phyloP scores from a whole-genome alignment of 2,113 vertebrate species.

The Nesogale talazaci region DNA sequence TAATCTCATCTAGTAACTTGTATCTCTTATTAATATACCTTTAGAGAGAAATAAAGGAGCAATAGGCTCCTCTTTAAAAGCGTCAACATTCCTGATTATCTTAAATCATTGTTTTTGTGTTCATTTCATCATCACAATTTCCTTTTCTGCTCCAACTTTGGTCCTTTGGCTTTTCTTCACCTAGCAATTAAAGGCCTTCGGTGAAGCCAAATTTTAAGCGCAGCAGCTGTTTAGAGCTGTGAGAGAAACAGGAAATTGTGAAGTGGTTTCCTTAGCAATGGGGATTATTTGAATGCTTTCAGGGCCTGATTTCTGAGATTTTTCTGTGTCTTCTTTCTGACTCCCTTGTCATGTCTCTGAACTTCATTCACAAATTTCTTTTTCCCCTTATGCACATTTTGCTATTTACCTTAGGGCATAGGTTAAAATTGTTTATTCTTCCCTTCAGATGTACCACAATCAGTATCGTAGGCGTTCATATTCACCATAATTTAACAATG shows the following conservation, averaged over 20 bases:
- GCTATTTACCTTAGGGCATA: neutral
- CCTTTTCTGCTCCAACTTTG: neutral
- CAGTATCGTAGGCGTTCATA: neutral
- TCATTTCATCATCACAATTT: constrained; percentile 30
- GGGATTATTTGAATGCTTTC: neutral
- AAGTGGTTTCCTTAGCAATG: constrained; percentile 75
- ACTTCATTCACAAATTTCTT: constrained; percentile 40
- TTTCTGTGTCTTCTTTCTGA: constrained; percentile 18
- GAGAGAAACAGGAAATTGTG: constrained; percentile 47
- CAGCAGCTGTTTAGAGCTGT: constrained; percentile 50
- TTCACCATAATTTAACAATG: neutral
- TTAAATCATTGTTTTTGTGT: neutral
- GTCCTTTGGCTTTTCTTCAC: constrained; percentile 48
- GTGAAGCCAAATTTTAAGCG: constrained; percentile 49
- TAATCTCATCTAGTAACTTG: neutral
- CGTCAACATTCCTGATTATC: constrained; percentile 18
- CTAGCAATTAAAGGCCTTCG: neutral
- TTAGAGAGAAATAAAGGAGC: neutral
- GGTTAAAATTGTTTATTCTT: neutral
- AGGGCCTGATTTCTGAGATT: neutral
- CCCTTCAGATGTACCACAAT: neutral
- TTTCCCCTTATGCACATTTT: constrained; percentile 19
- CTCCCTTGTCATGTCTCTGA: neutral
- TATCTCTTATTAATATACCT: neutral
- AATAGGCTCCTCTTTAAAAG: neutral